Conservation (phyloP, 2,113 vertebrate genomes). For the Condylura cristata region DNA sequence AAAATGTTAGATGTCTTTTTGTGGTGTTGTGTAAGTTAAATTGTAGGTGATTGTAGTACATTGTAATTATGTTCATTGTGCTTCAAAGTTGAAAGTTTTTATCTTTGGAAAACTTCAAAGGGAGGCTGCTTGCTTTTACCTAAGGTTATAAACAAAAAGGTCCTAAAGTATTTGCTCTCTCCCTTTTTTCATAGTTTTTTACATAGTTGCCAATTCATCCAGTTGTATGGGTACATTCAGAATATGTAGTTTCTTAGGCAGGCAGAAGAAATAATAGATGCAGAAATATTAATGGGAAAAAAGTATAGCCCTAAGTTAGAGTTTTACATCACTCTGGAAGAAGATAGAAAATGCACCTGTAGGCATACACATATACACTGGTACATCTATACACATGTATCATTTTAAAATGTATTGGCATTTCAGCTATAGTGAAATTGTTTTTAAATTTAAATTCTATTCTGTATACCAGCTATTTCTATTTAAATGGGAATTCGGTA, state of each 20-base stretch:
- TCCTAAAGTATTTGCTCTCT: slow-evolving; percentile 28
- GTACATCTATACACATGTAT: neutral
- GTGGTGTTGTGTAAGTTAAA: slow-evolving; percentile 54
- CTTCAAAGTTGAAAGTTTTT: slow-evolving; percentile 60
- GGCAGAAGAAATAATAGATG: slow-evolving; percentile 22
- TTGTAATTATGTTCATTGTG: slow-evolving; percentile 54
- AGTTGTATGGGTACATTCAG: slow-evolving; percentile 31
- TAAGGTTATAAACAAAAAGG: slow-evolving; percentile 34
- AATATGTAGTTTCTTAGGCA: slow-evolving; percentile 51
- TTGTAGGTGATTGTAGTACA: slow-evolving; percentile 53
- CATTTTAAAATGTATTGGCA: slow-evolving; percentile 43
- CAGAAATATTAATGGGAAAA: slow-evolving; percentile 18
- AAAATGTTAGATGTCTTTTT: slow-evolving; percentile 60
- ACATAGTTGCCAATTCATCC: slow-evolving; percentile 9
- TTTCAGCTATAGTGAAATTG: slow-evolving; percentile 34
- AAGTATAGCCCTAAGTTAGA: neutral
- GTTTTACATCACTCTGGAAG: neutral
- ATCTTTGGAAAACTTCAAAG: slow-evolving; percentile 49
- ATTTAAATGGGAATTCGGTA: slow-evolving; percentile 45
- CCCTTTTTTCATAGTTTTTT: slow-evolving; percentile 44
- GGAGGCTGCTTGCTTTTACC: slow-evolving; percentile 24
- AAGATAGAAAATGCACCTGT: neutral
- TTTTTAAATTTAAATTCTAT: neutral
- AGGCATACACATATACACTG: neutral
- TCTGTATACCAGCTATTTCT: slow-evolving; percentile 34